A percentile compares a stretch with the other conserved stretches of the same genome.
Evolutionary conservation across 1,140 invertebrate genomes (phyloP).

Genomic region (Wiebesia pumilae): DNA sequence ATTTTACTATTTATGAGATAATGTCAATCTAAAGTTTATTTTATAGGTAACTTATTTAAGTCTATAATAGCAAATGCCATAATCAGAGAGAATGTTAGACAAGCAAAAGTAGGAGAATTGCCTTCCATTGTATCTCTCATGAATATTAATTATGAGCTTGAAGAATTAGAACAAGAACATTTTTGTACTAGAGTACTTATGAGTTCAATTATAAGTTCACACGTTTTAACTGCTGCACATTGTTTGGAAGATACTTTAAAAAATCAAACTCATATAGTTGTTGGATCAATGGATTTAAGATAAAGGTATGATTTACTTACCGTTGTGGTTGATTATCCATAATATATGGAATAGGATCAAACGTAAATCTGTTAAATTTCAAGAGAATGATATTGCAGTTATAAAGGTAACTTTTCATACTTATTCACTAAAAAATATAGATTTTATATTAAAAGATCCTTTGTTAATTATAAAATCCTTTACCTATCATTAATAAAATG

Average conservation of each 20-base stretch:
- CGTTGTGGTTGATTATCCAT: neutral
- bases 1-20: neutral
- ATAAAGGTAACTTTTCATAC: neutral
- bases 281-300: conserved; percentile 1
- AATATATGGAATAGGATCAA: neutral
- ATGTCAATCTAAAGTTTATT: neutral
- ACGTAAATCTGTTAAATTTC: neutral
- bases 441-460: too few species aligned
- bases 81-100: neutral
- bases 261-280: conserved; percentile 3
- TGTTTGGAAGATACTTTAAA: neutral
- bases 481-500: too few species aligned
- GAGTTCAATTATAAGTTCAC: neutral
- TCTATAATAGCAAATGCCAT: neutral
- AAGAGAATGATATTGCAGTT: neutral
- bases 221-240: conserved; percentile 13
- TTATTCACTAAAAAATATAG: too few species aligned
- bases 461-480: too few species aligned
- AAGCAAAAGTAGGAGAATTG: neutral
- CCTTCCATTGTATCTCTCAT: neutral
- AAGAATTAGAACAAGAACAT: neutral
- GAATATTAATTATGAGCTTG: neutral
- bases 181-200: neutral
- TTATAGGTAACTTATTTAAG: neutral
- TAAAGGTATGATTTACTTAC: neutral